Percentiles rank a stretch among this genome's conserved stretches.
These are phyloP conservation scores for Dipodomys merriami DNA, from an alignment of 2,113 vertebrate genomes.

Conservation along the genomic window DNA sequence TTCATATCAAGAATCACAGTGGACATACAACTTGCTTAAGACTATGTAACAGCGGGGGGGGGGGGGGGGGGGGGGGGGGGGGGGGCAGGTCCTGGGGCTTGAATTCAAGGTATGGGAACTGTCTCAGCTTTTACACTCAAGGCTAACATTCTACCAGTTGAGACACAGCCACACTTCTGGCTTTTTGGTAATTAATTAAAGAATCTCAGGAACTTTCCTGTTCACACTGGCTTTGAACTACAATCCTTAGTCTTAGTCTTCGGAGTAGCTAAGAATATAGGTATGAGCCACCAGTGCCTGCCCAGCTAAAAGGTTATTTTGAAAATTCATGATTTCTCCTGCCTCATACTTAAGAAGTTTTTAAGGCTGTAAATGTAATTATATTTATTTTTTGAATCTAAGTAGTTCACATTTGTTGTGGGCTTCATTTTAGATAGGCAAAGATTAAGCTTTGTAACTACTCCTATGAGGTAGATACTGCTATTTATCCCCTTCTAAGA, in stretches of 20 bases:
- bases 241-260: no score
- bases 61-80: no score
- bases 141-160: no score
- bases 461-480: not conserved
- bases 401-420: not conserved
- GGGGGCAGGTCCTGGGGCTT: no score
- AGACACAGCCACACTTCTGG: no score
- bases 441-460: conserved; percentile 9
- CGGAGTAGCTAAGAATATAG: no score
- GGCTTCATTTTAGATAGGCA: not conserved
- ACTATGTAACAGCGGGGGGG: not conserved
- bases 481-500: conserved; percentile 15
- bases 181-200: no score
- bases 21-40: not conserved
- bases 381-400: not conserved
- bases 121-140: no score
- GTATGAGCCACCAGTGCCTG: no score
- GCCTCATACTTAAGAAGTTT: not conserved
- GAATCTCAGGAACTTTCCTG: no score
- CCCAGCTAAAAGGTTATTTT: not conserved
- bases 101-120: no score
- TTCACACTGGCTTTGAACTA: no score
- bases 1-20: not conserved
- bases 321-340: not conserved
- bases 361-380: not conserved